Evolutionary conservation across 1,140 invertebrate genomes (phyloP).

Genomic region (Protaetia brevitarsis): DNA sequence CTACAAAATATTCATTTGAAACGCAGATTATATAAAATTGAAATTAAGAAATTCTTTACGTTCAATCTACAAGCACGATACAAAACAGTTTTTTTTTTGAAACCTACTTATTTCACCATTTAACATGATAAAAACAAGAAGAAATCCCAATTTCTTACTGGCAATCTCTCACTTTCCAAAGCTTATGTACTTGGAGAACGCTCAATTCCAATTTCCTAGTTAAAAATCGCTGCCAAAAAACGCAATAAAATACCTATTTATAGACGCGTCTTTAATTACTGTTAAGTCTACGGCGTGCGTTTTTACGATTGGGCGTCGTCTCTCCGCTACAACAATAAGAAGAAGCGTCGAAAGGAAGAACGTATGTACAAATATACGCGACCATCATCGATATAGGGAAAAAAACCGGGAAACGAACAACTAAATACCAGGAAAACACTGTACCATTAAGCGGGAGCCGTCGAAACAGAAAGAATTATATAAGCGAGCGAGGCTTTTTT

Average conservation of each 20-base stretch:
- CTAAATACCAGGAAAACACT: not conserved
- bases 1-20: too few relatives aligned
- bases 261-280: slow-evolving; percentile 1
- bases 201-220: slow-evolving; percentile 10
- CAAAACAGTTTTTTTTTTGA: not conserved
- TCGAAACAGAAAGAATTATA: too few relatives aligned
- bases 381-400: not conserved
- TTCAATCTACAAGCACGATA: too few relatives aligned
- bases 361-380: not conserved
- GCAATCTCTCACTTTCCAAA: too few relatives aligned
- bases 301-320: slow-evolving; percentile 6
- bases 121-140: too few relatives aligned
- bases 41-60: too few relatives aligned
- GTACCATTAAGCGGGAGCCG: not conserved
- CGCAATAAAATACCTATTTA: slow-evolving; percentile 8
- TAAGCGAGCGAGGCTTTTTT: not conserved
- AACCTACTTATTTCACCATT: too few relatives aligned
- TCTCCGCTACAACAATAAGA: not conserved
- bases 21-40: too few relatives aligned
- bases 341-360: too few relatives aligned
- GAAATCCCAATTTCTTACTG: too few relatives aligned
- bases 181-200: not conserved
- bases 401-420: not conserved
- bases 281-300: slow-evolving; percentile 14
- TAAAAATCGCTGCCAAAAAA: slow-evolving; percentile 11